Percentiles rank a stretch among this genome's conserved stretches.
Evolutionary conservation across 2,888 invertebrate genomes (phyloP).

Genomic region (Linnaemya vulpina): DNA sequence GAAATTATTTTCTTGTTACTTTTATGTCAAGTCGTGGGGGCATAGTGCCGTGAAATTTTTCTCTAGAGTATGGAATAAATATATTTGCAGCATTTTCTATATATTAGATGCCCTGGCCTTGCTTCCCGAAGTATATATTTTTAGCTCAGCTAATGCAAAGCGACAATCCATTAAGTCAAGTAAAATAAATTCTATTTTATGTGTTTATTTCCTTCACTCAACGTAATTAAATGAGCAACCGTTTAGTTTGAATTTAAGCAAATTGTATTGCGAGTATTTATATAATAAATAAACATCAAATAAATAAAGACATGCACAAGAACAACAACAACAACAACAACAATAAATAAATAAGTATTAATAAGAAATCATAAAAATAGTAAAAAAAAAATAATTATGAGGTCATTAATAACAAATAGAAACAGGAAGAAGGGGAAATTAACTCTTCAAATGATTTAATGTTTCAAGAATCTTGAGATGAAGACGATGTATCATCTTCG

Average conservation of each 20-base stretch:
- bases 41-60: too few species aligned
- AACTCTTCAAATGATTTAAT: constrained; percentile 58
- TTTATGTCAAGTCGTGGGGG: too few species aligned
- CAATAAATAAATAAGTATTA: background rate
- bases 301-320: constrained; percentile 27
- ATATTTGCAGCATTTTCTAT: too few species aligned
- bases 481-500: constrained; percentile 51
- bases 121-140: too few species aligned
- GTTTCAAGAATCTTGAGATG: constrained; percentile 47
- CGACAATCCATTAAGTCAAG: too few species aligned
- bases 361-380: constrained; percentile 39
- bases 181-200: background rate
- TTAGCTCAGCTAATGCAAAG: too few species aligned
- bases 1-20: too few species aligned
- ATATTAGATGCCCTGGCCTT: too few species aligned
- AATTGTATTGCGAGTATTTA: constrained; percentile 49
- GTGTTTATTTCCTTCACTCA: background rate
- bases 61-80: too few species aligned
- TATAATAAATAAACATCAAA: constrained; percentile 59
- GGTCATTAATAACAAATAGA: constrained; percentile 71
- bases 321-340: constrained; percentile 20
- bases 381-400: constrained; percentile 74
- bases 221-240: constrained; percentile 40
- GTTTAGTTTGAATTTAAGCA: constrained; percentile 10
- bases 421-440: constrained; percentile 6